phyloP scores from a whole-genome alignment of 2,797 vertebrate species.

The Aratinga solstitialis region DNA sequence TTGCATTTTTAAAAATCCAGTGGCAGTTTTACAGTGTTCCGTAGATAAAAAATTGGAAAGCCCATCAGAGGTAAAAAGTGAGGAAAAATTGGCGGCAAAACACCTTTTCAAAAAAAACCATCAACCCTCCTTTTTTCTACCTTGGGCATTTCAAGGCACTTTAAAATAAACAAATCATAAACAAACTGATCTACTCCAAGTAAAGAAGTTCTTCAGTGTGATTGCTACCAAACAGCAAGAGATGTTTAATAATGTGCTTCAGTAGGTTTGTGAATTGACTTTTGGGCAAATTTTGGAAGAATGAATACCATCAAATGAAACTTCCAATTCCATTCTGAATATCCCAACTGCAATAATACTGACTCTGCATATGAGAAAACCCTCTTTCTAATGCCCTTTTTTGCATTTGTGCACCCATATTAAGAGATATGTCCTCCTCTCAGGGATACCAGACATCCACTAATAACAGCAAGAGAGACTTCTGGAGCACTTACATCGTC shows the following conservation, averaged over 20 bases:
- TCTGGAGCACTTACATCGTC: fast-evolving
- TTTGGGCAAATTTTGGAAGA: neutral
- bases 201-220: neutral
- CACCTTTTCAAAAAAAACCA: neutral
- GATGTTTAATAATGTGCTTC: neutral
- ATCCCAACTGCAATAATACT: neutral
- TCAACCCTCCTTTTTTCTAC: neutral
- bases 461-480: neutral
- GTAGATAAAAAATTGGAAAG: neutral
- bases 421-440: neutral
- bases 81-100: neutral
- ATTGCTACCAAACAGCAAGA: neutral
- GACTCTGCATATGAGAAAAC: neutral
- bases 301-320: neutral
- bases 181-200: neutral
- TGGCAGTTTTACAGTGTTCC: neutral
- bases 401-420: neutral
- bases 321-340: neutral
- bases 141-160: neutral
- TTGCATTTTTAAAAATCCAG: neutral
- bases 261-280: neutral
- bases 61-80: neutral
- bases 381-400: neutral
- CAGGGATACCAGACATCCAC: neutral
- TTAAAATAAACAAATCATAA: neutral